Evolutionary conservation across 2,888 invertebrate species (phyloP), one percentile per base, ranked within the genome.

Genomic region (Piscicola geometra): DNA sequence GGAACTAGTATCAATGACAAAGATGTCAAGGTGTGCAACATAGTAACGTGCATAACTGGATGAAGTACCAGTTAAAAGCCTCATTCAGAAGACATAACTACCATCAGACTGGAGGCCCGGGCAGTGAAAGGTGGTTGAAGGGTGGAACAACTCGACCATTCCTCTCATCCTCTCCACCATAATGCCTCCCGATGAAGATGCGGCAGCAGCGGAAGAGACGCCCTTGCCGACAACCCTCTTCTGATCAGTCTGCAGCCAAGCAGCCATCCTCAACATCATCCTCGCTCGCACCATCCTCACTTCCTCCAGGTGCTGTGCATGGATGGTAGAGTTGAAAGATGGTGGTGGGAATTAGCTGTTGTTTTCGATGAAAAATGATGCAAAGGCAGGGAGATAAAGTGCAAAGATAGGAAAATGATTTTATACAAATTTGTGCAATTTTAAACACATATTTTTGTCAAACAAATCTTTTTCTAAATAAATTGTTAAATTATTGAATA

Each of bases 261-360:
- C 83, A 28, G 83, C 84, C 36, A 85, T 77, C 2, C 84, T 84
- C 64, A 86, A 78, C 67, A 86, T 78, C 0, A 86, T 84, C n/a
- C 78, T 68, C 18, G 84, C 80, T 74, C 81, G 81, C 74, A 84
- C 78, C 60, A 5, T 56, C 60, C 25, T 5, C 60, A n/a, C 60
- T n/a, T 56, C 60, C n/a, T 5, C 60, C 3, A 25, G 60, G 21
- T 56, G 60, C 60, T 56, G 60, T 56, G 60, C n/a, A n/a, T 47
- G 60, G 9, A 5, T 56, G n/a, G 25, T 25, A 21, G 60, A 15
- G 60, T 56, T 15, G 9, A 21, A 47, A 15, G 9, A 21, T 47
- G 9, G 50, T 47, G 50, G 9, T 21, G 12, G 21, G 21, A 47
- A 9, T 47, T 47, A 21, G 9, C 50, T 21, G 21, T 21, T 47